Conservation (phyloP, 2,113 vertebrate genomes). For the Ariopsis seemanni region DNA sequence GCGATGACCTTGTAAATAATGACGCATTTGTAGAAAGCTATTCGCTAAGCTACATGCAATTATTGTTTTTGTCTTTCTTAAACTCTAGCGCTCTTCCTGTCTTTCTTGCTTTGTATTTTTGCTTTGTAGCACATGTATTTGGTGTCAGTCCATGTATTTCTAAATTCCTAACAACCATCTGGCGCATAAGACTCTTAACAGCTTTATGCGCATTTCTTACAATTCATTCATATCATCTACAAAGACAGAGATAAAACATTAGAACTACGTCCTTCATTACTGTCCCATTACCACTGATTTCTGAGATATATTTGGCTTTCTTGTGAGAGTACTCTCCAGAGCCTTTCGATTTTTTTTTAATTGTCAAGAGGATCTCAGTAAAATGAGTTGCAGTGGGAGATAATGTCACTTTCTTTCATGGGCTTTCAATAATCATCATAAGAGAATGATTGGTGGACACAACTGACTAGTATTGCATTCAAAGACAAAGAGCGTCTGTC, state of each 20-base stretch:
- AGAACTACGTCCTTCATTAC: conserved; percentile 14
- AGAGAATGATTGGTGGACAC: conserved; percentile 46
- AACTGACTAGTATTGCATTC: conserved; percentile 49
- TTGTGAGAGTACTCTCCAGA: conserved; percentile 15
- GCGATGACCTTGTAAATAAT: conserved; percentile 71
- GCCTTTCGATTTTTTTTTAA: conserved; percentile 4
- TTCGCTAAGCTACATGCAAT: not conserved
- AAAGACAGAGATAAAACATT: conserved; percentile 1
- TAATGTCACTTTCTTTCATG: conserved; percentile 43
- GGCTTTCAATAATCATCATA: conserved; percentile 45
- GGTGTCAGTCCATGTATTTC: conserved; percentile 55
- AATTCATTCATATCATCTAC: conserved; percentile 12
- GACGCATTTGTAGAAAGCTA: conserved; percentile 33
- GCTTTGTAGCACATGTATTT: conserved; percentile 57
- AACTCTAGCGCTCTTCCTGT: conserved; percentile 19
- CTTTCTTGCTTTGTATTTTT: conserved; percentile 35
- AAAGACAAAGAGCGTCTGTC: conserved; percentile 49
- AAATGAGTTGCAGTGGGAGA: conserved; percentile 42
- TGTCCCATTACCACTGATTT: conserved; percentile 26
- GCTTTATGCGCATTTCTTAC: not conserved
- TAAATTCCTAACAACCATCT: conserved; percentile 62
- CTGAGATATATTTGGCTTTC: conserved; percentile 30
- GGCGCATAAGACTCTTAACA: conserved; percentile 30
- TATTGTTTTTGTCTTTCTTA: not conserved
- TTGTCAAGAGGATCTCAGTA: conserved; percentile 49